phyloP scores from a whole-genome alignment of 2,113 vertebrate genomes.

The Theristicus caerulescens region DNA sequence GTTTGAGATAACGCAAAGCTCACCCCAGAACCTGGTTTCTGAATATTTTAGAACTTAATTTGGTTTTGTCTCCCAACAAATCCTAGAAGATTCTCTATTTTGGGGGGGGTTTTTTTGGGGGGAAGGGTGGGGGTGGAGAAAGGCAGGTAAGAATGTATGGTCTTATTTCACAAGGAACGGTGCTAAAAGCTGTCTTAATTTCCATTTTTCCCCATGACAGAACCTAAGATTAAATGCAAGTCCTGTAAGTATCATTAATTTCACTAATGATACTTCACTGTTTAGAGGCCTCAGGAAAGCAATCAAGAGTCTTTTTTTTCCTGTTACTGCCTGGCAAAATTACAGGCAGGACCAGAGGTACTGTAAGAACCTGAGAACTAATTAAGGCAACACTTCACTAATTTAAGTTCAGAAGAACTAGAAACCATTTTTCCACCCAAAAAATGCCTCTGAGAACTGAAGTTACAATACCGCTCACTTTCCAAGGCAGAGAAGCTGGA shows the following conservation, averaged over 20 bases:
- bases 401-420: neutral
- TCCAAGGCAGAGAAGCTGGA: neutral
- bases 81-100: neutral
- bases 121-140: rapidly evolving
- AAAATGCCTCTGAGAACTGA: neutral
- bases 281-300: neutral
- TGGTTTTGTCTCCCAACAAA: neutral
- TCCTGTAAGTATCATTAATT: neutral
- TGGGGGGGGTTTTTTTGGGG: neutral
- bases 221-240: neutral
- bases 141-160: neutral
- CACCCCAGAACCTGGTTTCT: neutral
- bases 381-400: neutral
- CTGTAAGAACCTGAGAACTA: neutral
- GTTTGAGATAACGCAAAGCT: neutral
- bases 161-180: neutral
- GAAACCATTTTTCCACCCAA: neutral
- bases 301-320: neutral
- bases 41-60: neutral
- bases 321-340: neutral
- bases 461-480: neutral
- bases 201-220: neutral
- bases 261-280: neutral
- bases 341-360: neutral
- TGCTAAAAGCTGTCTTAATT: neutral